Percentiles rank a stretch among this genome's conserved stretches.
Evolutionary conservation across 2,888 invertebrate genomes (phyloP).

Genomic region (Scaptomyza tumidula): DNA sequence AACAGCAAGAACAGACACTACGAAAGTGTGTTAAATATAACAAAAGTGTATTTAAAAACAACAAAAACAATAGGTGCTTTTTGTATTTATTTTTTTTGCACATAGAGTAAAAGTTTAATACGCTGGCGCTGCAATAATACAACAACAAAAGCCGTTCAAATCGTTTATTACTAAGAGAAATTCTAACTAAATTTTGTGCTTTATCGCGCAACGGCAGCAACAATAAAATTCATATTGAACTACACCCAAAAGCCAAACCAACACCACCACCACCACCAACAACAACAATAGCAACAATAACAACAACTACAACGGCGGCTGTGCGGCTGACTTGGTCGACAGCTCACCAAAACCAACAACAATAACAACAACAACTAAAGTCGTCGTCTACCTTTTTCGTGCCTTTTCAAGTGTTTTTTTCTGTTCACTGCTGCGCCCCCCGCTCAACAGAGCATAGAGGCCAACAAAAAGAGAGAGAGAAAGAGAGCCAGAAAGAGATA

Average conservation of each 20-base stretch:
- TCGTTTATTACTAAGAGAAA: conserved; percentile 54
- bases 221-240: conserved; percentile 71
- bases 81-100: conserved; percentile 20
- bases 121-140: conserved; percentile 61
- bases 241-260: conserved; percentile 69
- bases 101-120: conserved; percentile 43
- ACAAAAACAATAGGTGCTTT: conserved; percentile 36
- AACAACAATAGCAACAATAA: conserved; percentile 25
- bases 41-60: conserved; percentile 20
- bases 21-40: conserved; percentile 51
- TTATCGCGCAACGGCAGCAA: conserved; percentile 67
- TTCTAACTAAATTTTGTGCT: conserved; percentile 65
- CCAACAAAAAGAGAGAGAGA: conserved; percentile 22
- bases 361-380: conserved; percentile 39
- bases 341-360: conserved; percentile 52
- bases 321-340: conserved; percentile 72
- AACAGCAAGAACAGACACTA: conserved; percentile 49
- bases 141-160: conserved; percentile 30
- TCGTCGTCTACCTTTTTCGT: conserved; percentile 70
- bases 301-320: conserved; percentile 47
- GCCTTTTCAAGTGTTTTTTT: conserved; percentile 68
- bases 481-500: conserved; percentile 18
- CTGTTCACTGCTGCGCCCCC: conserved; percentile 45
- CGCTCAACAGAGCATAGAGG: conserved; percentile 44
- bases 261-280: conserved; percentile 37